A percentile compares a stretch with the other conserved stretches of the same genome.
phyloP scores from a whole-genome alignment of 2,797 vertebrate species.

The Cichlasoma orientale region DNA sequence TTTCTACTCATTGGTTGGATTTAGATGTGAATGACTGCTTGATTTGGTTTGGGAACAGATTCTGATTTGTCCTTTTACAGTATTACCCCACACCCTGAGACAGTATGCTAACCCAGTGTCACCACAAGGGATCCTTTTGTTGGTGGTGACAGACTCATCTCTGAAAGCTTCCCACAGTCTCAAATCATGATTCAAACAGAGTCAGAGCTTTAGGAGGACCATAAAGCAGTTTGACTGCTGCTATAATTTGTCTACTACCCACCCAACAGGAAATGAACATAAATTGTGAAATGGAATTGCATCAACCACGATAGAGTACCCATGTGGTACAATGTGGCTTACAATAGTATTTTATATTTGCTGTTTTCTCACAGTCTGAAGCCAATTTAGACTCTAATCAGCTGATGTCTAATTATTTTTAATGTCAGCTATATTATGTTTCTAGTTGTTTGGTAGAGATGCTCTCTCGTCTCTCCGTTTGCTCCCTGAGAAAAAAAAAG shows the following conservation, averaged over 20 bases:
- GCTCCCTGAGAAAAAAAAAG: background rate
- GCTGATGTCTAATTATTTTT: background rate
- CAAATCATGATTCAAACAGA: background rate
- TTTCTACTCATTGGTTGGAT: background rate
- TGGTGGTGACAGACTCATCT: background rate
- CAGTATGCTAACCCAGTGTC: background rate
- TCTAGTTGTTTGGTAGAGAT: background rate
- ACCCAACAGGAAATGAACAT: background rate
- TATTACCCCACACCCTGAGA: background rate
- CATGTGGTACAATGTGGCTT: background rate
- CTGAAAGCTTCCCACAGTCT: background rate
- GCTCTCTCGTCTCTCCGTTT: background rate
- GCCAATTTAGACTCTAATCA: background rate
- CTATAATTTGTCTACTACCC: background rate
- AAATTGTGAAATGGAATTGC: background rate
- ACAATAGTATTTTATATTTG: background rate
- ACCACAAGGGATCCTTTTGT: background rate
- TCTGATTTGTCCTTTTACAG: background rate
- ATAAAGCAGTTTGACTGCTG: background rate
- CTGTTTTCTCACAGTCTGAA: background rate
- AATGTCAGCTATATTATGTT: background rate
- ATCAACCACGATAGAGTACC: background rate
- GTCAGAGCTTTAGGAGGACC: background rate
- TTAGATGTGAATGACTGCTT: background rate
- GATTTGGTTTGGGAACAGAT: background rate